Evolutionary conservation across 1,140 invertebrate genomes (phyloP), one percentile per base, ranked within the genome.

Genomic region (Drosophila navojoa): DNA sequence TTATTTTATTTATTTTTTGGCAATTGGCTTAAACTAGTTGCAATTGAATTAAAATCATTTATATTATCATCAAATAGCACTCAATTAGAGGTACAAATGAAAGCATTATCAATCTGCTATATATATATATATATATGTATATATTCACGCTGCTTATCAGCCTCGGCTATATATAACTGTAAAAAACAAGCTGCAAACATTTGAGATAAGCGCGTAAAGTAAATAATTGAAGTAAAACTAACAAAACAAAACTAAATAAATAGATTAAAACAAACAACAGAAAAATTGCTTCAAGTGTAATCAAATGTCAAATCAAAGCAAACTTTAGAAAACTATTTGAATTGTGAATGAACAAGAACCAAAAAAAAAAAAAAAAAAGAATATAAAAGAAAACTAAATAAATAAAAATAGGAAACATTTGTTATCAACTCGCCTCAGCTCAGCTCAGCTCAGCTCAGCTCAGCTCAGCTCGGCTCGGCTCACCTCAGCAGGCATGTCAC

Each of bases 271-370:
- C 32, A 5, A 32, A 32, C 29, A 32, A 42, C 4, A 32, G 4
- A 27, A 27, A 27, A 27, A 27, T 27, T 27, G 25, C 27, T 25
- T 35, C 50, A n/a, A 44, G 54, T 27, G 54, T 27, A 58, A 58
- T 44, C 42, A 45, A 29, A 58, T 5, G 40, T 58, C 55, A 45
- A 29, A 58, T 58, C 38, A 15, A n/a, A 45, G 6, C 42, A 44
- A 27, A 45, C 35, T 44, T n/a, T 32, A 2, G 50, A 29, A 5
- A 57, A 0, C 16, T 16, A 44, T 16, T 15, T 16, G 6, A 47
- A 47, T 32, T 59, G 57, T 59, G 57, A 59, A 59, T 59, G 57
- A 59, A 59, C 32, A 59, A 4, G n/a, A 27, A n/a, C n/a, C n/a
- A n/a, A 27, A 5, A 27, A 27, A 27, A 27, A 27, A 2, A 27